Base-by-base conservation (phyloP, 2,888 invertebrate genomes). In the Galerucella calmariensis region DNA sequence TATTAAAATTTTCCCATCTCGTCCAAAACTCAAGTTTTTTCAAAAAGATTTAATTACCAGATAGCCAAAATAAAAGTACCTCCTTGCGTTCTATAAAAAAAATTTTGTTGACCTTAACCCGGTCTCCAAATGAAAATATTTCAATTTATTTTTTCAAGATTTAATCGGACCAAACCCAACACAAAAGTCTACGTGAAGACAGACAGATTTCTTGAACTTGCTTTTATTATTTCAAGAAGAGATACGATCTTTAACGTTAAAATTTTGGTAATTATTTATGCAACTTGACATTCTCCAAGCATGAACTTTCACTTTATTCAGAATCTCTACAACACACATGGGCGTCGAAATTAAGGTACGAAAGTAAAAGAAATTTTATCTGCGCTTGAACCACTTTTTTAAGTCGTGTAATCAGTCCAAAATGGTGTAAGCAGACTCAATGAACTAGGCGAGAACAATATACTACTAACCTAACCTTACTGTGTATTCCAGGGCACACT, bases 231-330 rank as follows among this genome's bases (percentile, higher is more conserved):
- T 65, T 53, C 53, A 65, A 65, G 48, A 48, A 20, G 9, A 61
- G 70, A 70, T 70, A 70, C 63, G 41, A 70, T 70, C 70, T 65
- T 35, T 61, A 61, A 35, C 16, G 70, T 24, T 16, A 56, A 70
- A 65, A 65, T 56, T 70, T 70, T 56, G 70, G 65, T 63, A 35
- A 35, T 65, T 70, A 65, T 70, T 70, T 70, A 65, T 56, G 63
- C 70, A 65, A 69, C 65, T 51, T 59, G 59, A 51, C 67, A 67
- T 67, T 67, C 67, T 53, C 67, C 24, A 61, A 59, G 46, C 20
- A 16, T 11, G 53, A 65, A 56, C 70, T 70, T 70, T 70, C 70
- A 70, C 70, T 70, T 56, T 24, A 48, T 27, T 46, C 35, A 65
- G 53, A 20, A 56, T 56, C 10, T 20, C 10, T 56, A 56, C 16